phyloP scores from a whole-genome alignment of 53 echinoderm and acorn worm species.

The Temnopleurus reevesii region DNA sequence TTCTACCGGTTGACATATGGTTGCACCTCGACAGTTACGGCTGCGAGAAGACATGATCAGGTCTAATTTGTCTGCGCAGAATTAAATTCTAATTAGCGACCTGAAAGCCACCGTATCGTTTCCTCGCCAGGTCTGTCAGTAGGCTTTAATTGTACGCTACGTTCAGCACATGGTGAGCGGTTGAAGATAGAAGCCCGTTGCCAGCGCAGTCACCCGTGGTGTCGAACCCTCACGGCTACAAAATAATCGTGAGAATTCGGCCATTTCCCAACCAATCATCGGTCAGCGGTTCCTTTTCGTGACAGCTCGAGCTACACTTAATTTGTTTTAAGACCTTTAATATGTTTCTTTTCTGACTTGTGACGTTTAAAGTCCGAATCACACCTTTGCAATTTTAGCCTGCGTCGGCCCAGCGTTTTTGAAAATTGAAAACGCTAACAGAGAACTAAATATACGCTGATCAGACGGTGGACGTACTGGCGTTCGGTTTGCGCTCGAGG shows the following conservation, averaged over 20 bases:
- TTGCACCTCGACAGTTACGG: background rate
- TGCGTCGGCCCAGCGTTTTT: no score
- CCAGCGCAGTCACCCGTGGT: constrained; percentile 44
- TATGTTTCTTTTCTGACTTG: constrained; percentile 29
- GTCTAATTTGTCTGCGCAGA: constrained; percentile 46
- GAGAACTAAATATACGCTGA: no score
- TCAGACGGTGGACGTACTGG: no score
- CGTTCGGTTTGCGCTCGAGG: no score
- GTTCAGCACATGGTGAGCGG: constrained; percentile 28
- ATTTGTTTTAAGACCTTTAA: constrained; percentile 48
- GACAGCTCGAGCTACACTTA: constrained; percentile 51
- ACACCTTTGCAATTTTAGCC: no score
- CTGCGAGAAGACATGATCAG: background rate
- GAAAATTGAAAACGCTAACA: no score
- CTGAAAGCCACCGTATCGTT: constrained; percentile 52
- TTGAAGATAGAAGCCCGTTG: background rate
- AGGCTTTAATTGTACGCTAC: constrained; percentile 47
- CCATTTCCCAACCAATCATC: constrained; percentile 48
- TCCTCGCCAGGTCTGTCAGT: constrained; percentile 50
- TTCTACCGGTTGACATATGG: constrained; percentile 41
- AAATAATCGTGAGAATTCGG: constrained; percentile 40
- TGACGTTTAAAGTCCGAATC: background rate
- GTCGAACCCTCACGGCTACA: constrained; percentile 38
- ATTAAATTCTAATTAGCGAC: constrained; percentile 53
- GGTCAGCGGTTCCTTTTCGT: constrained; percentile 11